These are phyloP conservation scores for Apotomis capreana DNA, from an alignment of 2,888 invertebrate genomes.

Conservation along the genomic window DNA sequence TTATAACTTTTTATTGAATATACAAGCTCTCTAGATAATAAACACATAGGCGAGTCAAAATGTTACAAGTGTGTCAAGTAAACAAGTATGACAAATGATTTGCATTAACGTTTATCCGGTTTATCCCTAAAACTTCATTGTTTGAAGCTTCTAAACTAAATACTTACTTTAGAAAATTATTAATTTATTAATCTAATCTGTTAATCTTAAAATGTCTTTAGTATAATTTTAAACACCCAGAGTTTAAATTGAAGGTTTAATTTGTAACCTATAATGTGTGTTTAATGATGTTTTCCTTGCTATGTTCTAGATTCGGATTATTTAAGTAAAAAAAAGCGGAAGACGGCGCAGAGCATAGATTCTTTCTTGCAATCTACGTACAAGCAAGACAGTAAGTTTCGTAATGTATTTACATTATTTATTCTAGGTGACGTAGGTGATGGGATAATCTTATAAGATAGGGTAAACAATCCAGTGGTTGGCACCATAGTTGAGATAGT, in stretches of 20 bases:
- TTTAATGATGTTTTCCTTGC: slow-evolving; percentile 42
- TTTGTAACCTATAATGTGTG: slow-evolving; percentile 40
- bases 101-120: not conserved
- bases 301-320: slow-evolving; percentile 54
- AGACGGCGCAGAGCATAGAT: slow-evolving; percentile 53
- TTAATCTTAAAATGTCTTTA: too few relatives aligned
- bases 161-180: too few relatives aligned
- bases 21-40: not conserved
- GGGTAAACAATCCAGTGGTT: slow-evolving; percentile 2
- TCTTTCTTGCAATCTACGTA: slow-evolving; percentile 53
- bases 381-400: slow-evolving; percentile 73
- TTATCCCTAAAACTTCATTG: not conserved
- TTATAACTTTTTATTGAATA: not conserved
- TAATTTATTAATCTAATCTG: too few relatives aligned
- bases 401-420: slow-evolving; percentile 37
- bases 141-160: slow-evolving; percentile 1
- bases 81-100: not conserved
- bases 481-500: not conserved
- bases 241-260: not conserved
- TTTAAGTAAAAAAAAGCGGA: slow-evolving; percentile 57
- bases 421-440: slow-evolving; percentile 3
- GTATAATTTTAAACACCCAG: too few relatives aligned
- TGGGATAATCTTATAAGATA: slow-evolving; percentile 1
- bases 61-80: too few relatives aligned
- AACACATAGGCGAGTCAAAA: too few relatives aligned